These are phyloP conservation scores for Punctoribates punctum DNA, from an alignment of 2,888 invertebrate species.

Conservation along the genomic window DNA sequence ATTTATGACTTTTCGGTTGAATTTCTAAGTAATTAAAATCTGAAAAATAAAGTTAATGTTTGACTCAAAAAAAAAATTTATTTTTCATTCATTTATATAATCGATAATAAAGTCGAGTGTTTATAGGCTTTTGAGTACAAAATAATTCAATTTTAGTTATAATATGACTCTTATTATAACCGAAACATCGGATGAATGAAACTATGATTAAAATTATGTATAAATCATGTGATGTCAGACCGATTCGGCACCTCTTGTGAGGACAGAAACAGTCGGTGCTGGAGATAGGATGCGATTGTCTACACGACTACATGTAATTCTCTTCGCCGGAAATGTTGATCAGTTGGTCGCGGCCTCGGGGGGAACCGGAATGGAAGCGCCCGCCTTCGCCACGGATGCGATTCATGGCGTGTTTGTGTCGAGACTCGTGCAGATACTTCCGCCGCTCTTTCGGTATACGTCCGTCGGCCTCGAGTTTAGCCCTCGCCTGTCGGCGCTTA, in stretches of 20 bases:
- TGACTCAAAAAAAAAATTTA: background rate
- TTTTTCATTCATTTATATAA: too few relatives aligned
- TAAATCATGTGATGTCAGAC: too few relatives aligned
- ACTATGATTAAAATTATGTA: too few relatives aligned
- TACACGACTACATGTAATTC: background rate
- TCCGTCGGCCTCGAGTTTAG: conserved; percentile 87
- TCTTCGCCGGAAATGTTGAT: conserved; percentile 13
- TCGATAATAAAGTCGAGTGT: too few relatives aligned
- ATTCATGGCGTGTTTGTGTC: conserved; percentile 96
- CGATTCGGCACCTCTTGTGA: too few relatives aligned
- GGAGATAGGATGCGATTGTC: background rate
- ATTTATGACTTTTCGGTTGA: background rate
- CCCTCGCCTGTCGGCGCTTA: conserved; percentile 87
- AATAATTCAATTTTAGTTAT: too few relatives aligned
- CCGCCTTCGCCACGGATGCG: conserved; percentile 94
- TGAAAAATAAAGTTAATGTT: conserved; percentile 2
- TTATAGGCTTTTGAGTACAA: too few relatives aligned
- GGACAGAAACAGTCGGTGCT: too few relatives aligned
- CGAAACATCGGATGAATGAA: too few relatives aligned
- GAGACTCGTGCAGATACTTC: conserved; percentile 96
- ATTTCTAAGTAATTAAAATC: background rate
- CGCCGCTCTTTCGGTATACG: conserved; percentile 95
- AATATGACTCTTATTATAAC: too few relatives aligned
- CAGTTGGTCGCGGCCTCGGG: background rate
- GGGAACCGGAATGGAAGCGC: conserved; percentile 73